Evolutionary conservation across 2,797 vertebrate genomes (phyloP).

Genomic region (Potorous gilbertii): DNA sequence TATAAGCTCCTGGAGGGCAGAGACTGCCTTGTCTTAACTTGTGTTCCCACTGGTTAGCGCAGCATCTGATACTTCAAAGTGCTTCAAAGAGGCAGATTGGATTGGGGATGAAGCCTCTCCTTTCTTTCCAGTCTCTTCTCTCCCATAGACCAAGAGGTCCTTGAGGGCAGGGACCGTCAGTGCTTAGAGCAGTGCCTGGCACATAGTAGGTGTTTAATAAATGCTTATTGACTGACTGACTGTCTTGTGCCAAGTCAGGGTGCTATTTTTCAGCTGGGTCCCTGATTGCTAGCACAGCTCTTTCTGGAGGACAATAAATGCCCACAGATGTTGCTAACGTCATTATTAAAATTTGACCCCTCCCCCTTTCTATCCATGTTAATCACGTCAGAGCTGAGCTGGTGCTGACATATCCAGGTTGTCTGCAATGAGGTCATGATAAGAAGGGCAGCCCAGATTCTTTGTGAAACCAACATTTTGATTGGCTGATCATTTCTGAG

Average conservation of each 20-base stretch:
- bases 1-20: background rate
- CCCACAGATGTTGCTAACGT: constrained; percentile 79
- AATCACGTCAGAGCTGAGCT: constrained; percentile 62
- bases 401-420: constrained; percentile 59
- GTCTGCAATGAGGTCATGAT: constrained; percentile 15
- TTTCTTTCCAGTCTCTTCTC: background rate
- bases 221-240: background rate
- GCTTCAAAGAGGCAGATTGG: background rate
- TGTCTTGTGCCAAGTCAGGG: background rate
- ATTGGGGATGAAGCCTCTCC: background rate
- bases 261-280: background rate
- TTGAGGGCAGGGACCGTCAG: background rate
- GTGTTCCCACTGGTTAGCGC: background rate
- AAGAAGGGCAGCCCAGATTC: constrained; percentile 46
- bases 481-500: constrained; percentile 22
- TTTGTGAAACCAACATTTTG: constrained; percentile 48
- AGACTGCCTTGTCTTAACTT: background rate
- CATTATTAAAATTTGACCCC: constrained; percentile 75
- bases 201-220: background rate
- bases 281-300: constrained; percentile 69
- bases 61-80: background rate
- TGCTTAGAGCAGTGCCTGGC: background rate
- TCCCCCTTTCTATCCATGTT: constrained; percentile 35
- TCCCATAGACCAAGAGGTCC: background rate
- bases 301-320: constrained; percentile 75